Conservation (phyloP, 2,797 vertebrate species). For the Sebastes miniatus region DNA sequence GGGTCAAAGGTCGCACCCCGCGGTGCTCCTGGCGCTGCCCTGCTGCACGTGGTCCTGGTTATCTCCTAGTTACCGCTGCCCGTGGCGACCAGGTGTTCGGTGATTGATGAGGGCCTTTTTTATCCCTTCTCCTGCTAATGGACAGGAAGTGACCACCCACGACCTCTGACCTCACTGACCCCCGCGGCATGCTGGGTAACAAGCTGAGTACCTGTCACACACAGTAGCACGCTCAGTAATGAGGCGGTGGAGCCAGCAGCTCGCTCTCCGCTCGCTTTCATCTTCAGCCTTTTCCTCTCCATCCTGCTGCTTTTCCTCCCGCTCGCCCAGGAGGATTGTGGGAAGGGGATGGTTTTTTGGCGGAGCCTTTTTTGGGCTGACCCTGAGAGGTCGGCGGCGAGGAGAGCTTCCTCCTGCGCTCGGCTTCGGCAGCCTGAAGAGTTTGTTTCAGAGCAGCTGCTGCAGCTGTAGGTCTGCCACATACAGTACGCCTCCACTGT, state of each 20-base stretch:
- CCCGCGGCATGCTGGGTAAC: slow-evolving; percentile 64
- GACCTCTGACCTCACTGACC: slow-evolving; percentile 70
- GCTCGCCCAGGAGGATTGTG: slow-evolving; percentile 46
- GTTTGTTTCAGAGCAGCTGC: not conserved
- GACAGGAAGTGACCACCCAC: slow-evolving; percentile 76
- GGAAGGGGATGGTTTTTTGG: slow-evolving; percentile 32
- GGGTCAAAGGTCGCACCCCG: slow-evolving; percentile 39
- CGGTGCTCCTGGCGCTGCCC: not conserved
- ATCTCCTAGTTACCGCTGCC: slow-evolving; percentile 42
- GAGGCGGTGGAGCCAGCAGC: slow-evolving; percentile 31
- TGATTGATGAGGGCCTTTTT: slow-evolving; percentile 75
- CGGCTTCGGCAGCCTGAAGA: not conserved
- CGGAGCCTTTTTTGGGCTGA: slow-evolving; percentile 7
- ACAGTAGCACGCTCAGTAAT: slow-evolving; percentile 34
- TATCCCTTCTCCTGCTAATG: slow-evolving; percentile 63
- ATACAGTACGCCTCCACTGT: too few species aligned
- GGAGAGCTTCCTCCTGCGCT: not conserved
- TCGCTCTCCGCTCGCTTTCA: slow-evolving; percentile 50
- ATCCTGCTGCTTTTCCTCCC: slow-evolving; percentile 44
- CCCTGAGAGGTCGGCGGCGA: slow-evolving; percentile 34
- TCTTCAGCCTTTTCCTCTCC: slow-evolving; percentile 46
- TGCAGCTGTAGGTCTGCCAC: not conserved
- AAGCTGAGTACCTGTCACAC: slow-evolving; percentile 50
- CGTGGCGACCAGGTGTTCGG: slow-evolving; percentile 54
- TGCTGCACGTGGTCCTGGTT: slow-evolving; percentile 58